Evolutionary conservation across 2,797 vertebrate species (phyloP).

Genomic region (Neosilurus mollespiculum): DNA sequence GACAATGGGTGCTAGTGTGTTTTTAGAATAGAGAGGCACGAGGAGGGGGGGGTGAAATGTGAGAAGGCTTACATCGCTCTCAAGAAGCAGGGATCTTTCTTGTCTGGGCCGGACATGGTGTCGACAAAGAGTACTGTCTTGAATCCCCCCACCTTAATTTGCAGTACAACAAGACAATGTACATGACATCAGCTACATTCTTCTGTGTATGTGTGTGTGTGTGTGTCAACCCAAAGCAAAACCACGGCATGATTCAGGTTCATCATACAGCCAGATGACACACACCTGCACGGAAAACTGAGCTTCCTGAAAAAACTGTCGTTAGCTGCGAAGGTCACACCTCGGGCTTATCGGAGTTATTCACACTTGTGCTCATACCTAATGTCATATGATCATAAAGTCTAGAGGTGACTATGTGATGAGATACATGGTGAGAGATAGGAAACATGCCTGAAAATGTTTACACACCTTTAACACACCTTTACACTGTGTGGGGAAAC

Average conservation of each 20-base stretch:
- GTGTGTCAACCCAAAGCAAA: not conserved
- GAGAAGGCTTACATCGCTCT: not conserved
- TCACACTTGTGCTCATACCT: not conserved
- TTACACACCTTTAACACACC: not conserved
- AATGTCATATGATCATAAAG: not conserved
- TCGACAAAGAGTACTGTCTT: slow-evolving; percentile 39
- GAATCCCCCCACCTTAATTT: slow-evolving; percentile 9
- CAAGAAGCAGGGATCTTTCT: slow-evolving; percentile 23
- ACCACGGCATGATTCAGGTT: slow-evolving; percentile 8
- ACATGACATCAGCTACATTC: slow-evolving; percentile 14
- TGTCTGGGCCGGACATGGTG: slow-evolving; percentile 34
- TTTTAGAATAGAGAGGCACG: not conserved
- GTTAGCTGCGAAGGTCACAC: not conserved
- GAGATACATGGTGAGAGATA: not conserved
- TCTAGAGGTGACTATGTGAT: not conserved
- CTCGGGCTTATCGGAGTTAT: not conserved
- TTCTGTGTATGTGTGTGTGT: not conserved
- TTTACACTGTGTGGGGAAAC: not conserved
- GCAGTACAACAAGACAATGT: slow-evolving; percentile 29
- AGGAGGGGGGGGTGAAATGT: not conserved
- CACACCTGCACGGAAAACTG: not conserved
- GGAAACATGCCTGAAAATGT: not conserved
- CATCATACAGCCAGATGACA: not conserved
- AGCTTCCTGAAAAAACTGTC: not conserved
- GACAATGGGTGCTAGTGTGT: slow-evolving; percentile 5